Evolutionary conservation across 2,797 vertebrate species (phyloP).

Genomic region (Anabacerthia variegaticeps): DNA sequence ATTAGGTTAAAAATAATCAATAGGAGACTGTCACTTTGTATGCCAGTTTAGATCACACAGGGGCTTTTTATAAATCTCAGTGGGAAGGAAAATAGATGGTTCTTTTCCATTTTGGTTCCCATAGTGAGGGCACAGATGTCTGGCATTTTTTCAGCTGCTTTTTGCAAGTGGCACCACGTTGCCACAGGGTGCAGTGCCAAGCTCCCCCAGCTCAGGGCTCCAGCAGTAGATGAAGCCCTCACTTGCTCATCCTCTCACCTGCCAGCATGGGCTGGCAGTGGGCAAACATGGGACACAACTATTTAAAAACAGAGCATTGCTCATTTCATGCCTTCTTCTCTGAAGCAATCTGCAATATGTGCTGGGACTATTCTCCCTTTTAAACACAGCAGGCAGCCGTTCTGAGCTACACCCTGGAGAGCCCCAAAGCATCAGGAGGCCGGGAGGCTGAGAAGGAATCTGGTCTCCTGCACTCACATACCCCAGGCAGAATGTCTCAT

Average conservation of each 20-base stretch:
- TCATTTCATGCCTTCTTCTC: neutral
- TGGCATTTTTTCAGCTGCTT: conserved; percentile 31
- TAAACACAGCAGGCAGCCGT: neutral
- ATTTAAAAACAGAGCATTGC: neutral
- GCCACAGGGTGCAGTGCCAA: conserved; percentile 17
- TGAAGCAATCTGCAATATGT: neutral
- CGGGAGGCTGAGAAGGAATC: neutral
- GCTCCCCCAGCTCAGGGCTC: neutral
- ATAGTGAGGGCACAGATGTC: conserved; percentile 45
- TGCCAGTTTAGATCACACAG: conserved; percentile 9
- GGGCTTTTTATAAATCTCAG: conserved; percentile 31
- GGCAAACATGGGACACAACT: conserved; percentile 17
- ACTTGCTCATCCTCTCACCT: conserved; percentile 30
- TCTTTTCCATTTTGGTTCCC: conserved; percentile 32
- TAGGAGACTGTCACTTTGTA: neutral
- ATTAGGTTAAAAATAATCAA: conserved; percentile 43
- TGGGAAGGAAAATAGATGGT: conserved; percentile 4
- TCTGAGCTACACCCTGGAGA: neutral
- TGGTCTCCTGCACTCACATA: accelerated
- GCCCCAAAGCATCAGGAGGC: neutral
- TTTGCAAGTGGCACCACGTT: neutral
- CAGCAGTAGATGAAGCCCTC: conserved; percentile 18
- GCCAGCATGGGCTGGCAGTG: conserved; percentile 25
- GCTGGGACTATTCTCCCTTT: neutral
- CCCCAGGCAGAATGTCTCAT: neutral